Evolutionary conservation across 2,888 invertebrate genomes (phyloP), one percentile per base, ranked within the genome.

Genomic region (Hofmannophila pseudospretella): DNA sequence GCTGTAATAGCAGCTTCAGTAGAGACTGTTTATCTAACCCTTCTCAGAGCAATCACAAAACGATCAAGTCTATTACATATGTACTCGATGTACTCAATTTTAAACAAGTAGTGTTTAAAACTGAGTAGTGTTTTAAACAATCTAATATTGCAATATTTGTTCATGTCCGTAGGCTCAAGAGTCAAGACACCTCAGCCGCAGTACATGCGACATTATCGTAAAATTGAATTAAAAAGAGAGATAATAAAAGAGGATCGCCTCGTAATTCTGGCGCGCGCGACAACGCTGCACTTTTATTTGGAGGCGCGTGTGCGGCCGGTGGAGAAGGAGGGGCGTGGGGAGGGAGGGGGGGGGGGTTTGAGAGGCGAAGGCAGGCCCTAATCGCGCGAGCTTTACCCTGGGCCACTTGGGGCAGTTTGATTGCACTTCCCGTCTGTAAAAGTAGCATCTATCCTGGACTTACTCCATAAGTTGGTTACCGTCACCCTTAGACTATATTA

Each of bases 181-280:
- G 55, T 54, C 61, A 69, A 70, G 53, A 61, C 25, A 19, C 33
- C 39, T 54, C 44, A 50, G 61, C 61, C 67, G 46, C 41, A 51
- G 55, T 60, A 64, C 54, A 67, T 55, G 61, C 57, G 51, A 56
- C 74, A 67, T 81, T 78, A 84, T 82, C 79, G 74, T 82, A 79
- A 81, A 82, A 84, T 78, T 78, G 80, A 84, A 85, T 82, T 80
- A 76, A 85, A 84, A 84, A 82, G 70, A 73, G 59, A 75, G 69
- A 81, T 76, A 80, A 78, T 75, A 84, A 81, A 84, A 81, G 70
- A 71, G 70, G 70, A 71, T 75, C 75, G 73, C 69, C 69, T 78
- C 84, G 85, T 85, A 84, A 82, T 77, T 84, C 84, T 80, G 79
- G 74, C 84, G 80, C 74, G 84, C 74, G 84, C 81, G 84, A 84